Percentiles rank a stretch among this genome's conserved stretches.
These are phyloP conservation scores for Anser cygnoides DNA, from an alignment of 2,113 vertebrate species.

Conservation along the genomic window DNA sequence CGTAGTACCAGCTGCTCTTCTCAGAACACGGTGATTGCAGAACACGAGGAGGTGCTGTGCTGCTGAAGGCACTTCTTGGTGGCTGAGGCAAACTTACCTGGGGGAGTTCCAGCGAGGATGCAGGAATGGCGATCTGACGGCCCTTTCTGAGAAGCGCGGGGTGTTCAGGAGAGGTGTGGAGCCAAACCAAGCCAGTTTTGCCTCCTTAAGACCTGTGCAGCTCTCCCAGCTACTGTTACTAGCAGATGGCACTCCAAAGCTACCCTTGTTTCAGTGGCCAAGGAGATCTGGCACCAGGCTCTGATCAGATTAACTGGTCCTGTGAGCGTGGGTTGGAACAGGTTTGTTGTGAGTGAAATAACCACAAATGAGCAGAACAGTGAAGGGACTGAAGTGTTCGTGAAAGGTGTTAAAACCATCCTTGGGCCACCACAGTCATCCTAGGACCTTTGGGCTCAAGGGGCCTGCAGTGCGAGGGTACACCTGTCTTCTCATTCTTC, in stretches of 20 bases:
- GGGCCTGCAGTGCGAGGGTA: too few species aligned
- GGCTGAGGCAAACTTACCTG: neutral
- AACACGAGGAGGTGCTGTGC: neutral
- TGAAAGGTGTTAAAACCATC: neutral
- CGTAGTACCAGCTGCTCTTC: neutral
- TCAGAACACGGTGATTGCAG: rapidly evolving
- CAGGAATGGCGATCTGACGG: neutral
- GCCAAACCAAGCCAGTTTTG: neutral
- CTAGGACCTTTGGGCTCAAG: neutral
- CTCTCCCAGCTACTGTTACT: rapidly evolving
- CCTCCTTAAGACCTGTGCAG: neutral
- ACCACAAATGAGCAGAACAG: neutral
- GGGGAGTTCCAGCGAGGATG: neutral
- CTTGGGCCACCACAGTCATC: neutral
- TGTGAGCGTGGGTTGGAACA: neutral
- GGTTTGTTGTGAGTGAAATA: neutral
- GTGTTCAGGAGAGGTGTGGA: neutral
- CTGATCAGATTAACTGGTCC: neutral
- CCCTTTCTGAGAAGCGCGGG: neutral
- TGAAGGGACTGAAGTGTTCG: neutral
- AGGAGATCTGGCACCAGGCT: neutral
- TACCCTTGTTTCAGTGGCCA: rapidly evolving
- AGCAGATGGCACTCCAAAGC: neutral
- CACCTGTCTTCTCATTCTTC: too few species aligned
- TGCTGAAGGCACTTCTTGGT: conserved; percentile 34